phyloP scores from a whole-genome alignment of 2,888 invertebrate genomes.

The Cheilosia urbana region DNA sequence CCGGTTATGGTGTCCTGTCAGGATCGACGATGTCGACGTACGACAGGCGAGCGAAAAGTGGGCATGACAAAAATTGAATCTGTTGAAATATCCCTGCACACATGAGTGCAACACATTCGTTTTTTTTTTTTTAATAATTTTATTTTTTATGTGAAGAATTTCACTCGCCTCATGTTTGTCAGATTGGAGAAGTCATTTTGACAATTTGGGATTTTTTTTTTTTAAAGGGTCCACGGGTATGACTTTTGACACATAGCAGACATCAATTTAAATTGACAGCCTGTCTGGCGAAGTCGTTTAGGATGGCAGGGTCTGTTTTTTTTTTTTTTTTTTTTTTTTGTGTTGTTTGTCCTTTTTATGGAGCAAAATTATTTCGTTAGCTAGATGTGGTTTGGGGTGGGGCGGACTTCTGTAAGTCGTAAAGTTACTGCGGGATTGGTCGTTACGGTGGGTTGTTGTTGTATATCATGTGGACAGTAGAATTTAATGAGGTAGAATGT shows the following conservation, averaged over 20 bases:
- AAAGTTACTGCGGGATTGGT: constrained; percentile 67
- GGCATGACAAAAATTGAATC: constrained; percentile 47
- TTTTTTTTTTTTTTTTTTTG: constrained; percentile 27
- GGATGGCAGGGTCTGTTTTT: constrained; percentile 29
- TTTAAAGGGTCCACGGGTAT: constrained; percentile 32
- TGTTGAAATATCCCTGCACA: constrained; percentile 72
- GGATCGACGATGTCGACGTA: constrained; percentile 46
- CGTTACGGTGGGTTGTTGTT: constrained; percentile 62
- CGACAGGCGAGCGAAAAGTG: constrained; percentile 47
- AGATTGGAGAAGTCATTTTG: constrained; percentile 57
- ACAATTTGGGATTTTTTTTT: constrained; percentile 36
- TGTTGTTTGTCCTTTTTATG: constrained; percentile 48
- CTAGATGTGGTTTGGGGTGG: constrained; percentile 3
- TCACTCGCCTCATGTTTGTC: constrained; percentile 45
- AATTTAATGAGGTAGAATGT: constrained; percentile 53
- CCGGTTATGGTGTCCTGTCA: constrained; percentile 51
- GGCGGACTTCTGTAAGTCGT: constrained; percentile 62
- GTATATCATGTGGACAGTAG: constrained; percentile 38
- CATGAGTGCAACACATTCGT: constrained; percentile 60
- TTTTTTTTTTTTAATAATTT: constrained; percentile 14
- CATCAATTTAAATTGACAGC: constrained; percentile 69
- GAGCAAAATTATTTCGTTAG: constrained; percentile 41
- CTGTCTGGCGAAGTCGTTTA: constrained; percentile 56
- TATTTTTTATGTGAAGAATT: constrained; percentile 35
- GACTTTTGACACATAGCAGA: constrained; percentile 69